Evolutionary conservation across 2,113 vertebrate genomes (phyloP).

Genomic region (Microcebus murinus): DNA sequence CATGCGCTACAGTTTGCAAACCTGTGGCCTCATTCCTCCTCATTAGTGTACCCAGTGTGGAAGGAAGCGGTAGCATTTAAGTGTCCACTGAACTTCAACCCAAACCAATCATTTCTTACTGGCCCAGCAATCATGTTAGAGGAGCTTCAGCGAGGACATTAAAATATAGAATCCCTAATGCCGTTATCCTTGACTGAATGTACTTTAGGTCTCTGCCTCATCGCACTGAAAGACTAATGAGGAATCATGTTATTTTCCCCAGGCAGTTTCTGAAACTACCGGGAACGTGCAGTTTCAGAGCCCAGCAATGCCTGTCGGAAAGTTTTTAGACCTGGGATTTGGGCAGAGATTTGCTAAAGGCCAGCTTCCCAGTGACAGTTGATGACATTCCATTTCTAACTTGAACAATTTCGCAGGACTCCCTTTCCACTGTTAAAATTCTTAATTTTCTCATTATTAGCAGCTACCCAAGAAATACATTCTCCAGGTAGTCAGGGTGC

Average conservation of each 20-base stretch:
- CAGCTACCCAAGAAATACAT: background rate
- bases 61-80: background rate
- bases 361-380: background rate
- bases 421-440: background rate
- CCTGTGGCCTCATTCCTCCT: background rate
- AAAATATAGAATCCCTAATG: background rate
- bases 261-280: slow-evolving; percentile 7
- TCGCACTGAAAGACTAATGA: background rate
- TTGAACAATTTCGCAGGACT: background rate
- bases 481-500: background rate
- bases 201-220: background rate
- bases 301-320: background rate
- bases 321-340: background rate
- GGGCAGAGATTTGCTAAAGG: background rate
- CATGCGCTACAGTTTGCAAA: background rate
- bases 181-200: background rate
- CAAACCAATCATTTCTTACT: background rate
- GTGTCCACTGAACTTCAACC: background rate
- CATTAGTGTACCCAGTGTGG: background rate
- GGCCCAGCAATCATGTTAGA: background rate
- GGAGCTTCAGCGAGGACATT: background rate
- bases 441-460: background rate
- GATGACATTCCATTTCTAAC: background rate
- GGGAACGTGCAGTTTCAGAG: background rate
- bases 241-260: background rate